Conservation (phyloP, 2,113 vertebrate species). For the Pterocles gutturalis region DNA sequence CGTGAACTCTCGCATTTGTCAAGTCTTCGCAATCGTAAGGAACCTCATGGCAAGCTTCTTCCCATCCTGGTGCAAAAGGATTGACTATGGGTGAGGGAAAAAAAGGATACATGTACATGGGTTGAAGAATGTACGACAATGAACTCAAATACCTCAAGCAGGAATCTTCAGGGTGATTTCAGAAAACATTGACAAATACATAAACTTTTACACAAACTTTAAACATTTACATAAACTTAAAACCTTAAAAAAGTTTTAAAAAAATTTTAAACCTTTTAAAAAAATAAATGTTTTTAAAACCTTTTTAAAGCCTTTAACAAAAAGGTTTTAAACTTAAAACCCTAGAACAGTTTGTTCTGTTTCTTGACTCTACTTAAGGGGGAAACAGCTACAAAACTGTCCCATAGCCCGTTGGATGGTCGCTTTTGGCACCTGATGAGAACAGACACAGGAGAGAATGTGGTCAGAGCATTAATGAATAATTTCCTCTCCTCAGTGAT, state of each 20-base stretch:
- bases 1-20: slow-evolving; percentile 54
- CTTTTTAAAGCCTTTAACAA: too few species aligned
- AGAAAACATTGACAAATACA: not conserved
- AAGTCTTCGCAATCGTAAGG: slow-evolving; percentile 60
- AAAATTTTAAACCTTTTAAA: too few species aligned
- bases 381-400: not conserved
- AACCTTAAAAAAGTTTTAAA: too few species aligned
- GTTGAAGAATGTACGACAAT: not conserved
- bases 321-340: too few species aligned
- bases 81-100: slow-evolving; percentile 50
- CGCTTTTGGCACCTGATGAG: accelerated
- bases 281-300: too few species aligned
- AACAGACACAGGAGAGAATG: not conserved
- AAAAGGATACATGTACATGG: accelerated
- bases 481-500: not conserved
- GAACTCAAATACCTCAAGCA: not conserved
- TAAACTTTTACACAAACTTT: too few species aligned
- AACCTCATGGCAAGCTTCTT: slow-evolving; percentile 27
- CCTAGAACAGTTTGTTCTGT: not conserved
- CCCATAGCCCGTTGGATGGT: not conserved
- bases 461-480: not conserved
- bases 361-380: not conserved
- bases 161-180: not conserved
- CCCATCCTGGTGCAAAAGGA: slow-evolving; percentile 74
- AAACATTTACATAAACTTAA: too few species aligned